These are phyloP conservation scores for Cygnus olor DNA, from an alignment of 2,797 vertebrate genomes.

Conservation along the genomic window DNA sequence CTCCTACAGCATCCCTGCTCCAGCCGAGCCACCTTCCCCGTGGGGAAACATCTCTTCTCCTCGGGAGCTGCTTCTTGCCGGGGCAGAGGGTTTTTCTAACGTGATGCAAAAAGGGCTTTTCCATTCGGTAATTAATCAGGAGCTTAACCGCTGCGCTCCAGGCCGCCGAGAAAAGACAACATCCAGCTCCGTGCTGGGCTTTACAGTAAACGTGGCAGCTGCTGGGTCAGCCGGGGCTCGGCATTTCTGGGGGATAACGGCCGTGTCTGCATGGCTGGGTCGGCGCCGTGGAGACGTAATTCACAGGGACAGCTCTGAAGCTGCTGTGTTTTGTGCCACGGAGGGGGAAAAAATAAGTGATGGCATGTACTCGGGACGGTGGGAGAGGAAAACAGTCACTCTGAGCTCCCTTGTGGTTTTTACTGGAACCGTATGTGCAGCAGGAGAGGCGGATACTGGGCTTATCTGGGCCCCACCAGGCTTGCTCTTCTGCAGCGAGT, in stretches of 20 bases:
- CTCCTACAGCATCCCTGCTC: not conserved
- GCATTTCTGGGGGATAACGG: rapidly evolving
- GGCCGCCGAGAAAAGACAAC: not conserved
- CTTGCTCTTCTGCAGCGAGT: no score
- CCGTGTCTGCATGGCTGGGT: rapidly evolving
- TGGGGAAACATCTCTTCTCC: not conserved
- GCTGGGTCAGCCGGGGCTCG: rapidly evolving
- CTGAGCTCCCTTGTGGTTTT: not conserved
- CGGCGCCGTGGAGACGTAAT: rapidly evolving
- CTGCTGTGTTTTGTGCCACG: rapidly evolving
- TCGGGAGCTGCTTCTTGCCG: rapidly evolving
- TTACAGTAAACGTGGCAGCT: not conserved
- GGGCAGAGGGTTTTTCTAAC: not conserved
- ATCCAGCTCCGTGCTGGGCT: not conserved
- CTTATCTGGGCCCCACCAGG: not conserved
- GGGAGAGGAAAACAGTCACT: rapidly evolving
- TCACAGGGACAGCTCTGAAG: not conserved
- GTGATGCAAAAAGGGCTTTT: not conserved
- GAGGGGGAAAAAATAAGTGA: rapidly evolving
- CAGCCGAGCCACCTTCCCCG: rapidly evolving
- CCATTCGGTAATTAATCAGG: not conserved
- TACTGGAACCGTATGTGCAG: rapidly evolving
- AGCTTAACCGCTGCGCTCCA: rapidly evolving
- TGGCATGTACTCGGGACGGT: not conserved
- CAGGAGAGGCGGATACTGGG: not conserved